Evolutionary conservation across 2,888 invertebrate genomes (phyloP), one percentile per base, ranked within the genome.

Genomic region (Torymus tubicola): DNA sequence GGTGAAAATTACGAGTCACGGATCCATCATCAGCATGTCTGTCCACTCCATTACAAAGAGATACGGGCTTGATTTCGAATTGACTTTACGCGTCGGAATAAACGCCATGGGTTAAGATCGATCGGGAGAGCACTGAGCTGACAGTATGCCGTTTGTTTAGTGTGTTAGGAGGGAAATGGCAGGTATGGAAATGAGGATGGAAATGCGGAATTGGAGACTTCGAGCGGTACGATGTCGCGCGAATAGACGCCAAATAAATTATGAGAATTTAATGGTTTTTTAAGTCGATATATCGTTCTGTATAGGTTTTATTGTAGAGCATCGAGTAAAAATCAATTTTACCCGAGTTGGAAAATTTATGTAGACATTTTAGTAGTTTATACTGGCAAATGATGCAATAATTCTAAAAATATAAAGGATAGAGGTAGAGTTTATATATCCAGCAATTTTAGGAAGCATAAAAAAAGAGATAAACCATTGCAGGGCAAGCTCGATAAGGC

Each of bases 11-110:
- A 73, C 67, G 81, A 68, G 68, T 68, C 8, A 50, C 63, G 65
- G 58, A 80, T 80, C 80, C 67, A 76, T 80, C 80, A 76, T 80
- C 68, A 76, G 76, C 61, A 76, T 8, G 31, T 31, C 31, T 5
- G 8, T 42, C 16, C 53, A 50, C 50, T 69, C 58, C 53, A 79
- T 74, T 79, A 64, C 42, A 12, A 52, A 60, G 16, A 42, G 42
- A 42, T 42, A 42, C 42, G 5, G 42, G 64, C 42, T 64, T n/a
- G 64, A 64, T 64, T 64, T 50, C 12, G n/a, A 53, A 53, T 67
- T 67, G 53, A 67, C 53, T 67, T 31, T 42, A 8, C 8, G n/a
- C 53, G 53, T 67, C 53, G 52, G 13, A 12, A 18, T 58, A 31
- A 18, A 58, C n/a, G 31, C 42, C 42, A 42, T 8, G 42, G 42